Conservation (phyloP, 2,113 vertebrate species). For the Lagenorhynchus albirostris region DNA sequence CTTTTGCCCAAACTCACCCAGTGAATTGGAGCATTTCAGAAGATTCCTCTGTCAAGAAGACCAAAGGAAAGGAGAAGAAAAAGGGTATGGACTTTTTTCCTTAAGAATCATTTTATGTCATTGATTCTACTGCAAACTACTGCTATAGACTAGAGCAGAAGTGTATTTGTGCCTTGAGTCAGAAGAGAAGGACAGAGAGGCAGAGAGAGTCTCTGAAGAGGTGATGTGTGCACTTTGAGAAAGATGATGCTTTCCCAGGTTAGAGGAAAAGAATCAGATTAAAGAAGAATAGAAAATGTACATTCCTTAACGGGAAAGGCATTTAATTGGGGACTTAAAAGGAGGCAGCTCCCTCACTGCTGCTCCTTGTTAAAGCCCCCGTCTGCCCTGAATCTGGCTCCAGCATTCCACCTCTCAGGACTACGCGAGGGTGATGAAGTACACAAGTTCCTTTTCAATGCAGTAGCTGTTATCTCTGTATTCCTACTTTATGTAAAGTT, state of each 20-base stretch:
- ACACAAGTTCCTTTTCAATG: not conserved
- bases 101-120: constrained; percentile 51
- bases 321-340: not conserved
- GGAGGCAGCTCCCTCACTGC: not conserved
- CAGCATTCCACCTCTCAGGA: not conserved
- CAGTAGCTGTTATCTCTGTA: not conserved
- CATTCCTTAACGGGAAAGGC: not conserved
- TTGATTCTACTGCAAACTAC: constrained; percentile 43
- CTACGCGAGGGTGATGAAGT: not conserved
- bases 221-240: not conserved
- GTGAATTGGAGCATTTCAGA: constrained; percentile 58
- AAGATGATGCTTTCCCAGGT: not conserved
- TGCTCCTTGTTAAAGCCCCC: not conserved
- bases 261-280: not conserved
- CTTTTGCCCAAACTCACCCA: constrained; percentile 30
- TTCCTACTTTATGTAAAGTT: not conserved
- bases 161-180: not conserved
- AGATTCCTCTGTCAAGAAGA: constrained; percentile 68
- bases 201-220: not conserved
- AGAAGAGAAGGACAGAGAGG: not conserved
- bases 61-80: constrained; percentile 42
- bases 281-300: not conserved
- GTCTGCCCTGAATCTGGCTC: not conserved
- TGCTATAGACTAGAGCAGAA: not conserved
- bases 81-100: constrained; percentile 64